A percentile compares a stretch with the other conserved stretches of the same genome.
Evolutionary conservation across 2,797 vertebrate genomes (phyloP).

Genomic region (Carcharodon carcharias): DNA sequence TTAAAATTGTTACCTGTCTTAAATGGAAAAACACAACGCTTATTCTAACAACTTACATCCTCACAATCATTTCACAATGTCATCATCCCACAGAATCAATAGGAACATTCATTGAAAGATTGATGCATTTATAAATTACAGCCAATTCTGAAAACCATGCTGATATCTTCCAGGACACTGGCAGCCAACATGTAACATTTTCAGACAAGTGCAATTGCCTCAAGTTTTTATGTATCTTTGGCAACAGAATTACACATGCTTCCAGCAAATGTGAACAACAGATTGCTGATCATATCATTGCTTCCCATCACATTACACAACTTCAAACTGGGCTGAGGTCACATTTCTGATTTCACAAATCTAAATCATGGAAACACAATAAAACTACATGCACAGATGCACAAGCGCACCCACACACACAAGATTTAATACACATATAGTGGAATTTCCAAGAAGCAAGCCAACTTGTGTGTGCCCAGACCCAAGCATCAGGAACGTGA

Average conservation of each 20-base stretch:
- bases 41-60: not conserved
- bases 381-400: not conserved
- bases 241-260: not conserved
- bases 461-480: not conserved
- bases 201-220: not conserved
- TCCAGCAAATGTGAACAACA: not conserved
- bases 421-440: no score
- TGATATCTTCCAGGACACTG: not conserved
- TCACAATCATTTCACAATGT: not conserved
- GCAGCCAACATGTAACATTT: not conserved
- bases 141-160: not conserved
- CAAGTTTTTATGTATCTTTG: not conserved
- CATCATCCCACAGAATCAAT: not conserved
- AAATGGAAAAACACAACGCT: not conserved
- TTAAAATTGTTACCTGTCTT: not conserved
- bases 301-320: no score
- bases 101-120: not conserved
- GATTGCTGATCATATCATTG: not conserved
- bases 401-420: no score
- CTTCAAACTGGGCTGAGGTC: not conserved
- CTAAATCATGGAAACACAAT: not conserved
- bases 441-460: not conserved
- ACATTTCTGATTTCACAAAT: not conserved
- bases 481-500: not conserved
- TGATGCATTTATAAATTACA: not conserved